These are phyloP conservation scores for Caracal caracal DNA, from an alignment of 2,113 vertebrate genomes.

Conservation along the genomic window DNA sequence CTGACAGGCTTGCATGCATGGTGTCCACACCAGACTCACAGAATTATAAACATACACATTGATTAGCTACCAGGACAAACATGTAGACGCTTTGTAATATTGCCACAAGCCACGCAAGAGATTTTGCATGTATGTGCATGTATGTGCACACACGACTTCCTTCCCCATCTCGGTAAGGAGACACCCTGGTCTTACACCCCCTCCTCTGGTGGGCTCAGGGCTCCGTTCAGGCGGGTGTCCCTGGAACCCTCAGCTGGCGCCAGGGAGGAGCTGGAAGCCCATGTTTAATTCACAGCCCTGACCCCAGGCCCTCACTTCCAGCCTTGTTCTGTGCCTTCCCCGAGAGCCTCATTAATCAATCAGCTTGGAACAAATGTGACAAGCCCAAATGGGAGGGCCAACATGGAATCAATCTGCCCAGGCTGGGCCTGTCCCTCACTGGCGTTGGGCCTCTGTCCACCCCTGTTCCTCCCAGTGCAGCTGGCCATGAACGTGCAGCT, in stretches of 20 bases:
- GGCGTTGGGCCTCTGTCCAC: neutral
- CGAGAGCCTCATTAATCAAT: conserved; percentile 92
- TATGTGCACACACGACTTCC: accelerated
- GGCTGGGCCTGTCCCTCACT: conserved; percentile 76
- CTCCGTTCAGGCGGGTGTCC: neutral
- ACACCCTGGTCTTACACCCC: neutral
- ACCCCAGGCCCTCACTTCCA: conserved; percentile 78
- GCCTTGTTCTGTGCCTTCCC: conserved; percentile 80
- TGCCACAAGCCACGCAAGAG: accelerated
- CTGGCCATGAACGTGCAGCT: neutral
- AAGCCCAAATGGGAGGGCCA: conserved; percentile 69
- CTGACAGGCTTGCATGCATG: neutral
- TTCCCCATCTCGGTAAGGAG: neutral
- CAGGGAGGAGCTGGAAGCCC: conserved; percentile 66
- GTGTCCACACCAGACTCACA: neutral
- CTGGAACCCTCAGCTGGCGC: conserved; percentile 26
- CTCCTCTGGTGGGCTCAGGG: neutral
- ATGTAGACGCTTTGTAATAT: accelerated
- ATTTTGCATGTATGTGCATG: accelerated
- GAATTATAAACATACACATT: neutral
- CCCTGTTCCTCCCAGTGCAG: neutral
- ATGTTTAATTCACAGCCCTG: conserved; percentile 91
- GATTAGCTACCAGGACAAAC: neutral
- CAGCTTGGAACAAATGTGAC: conserved; percentile 87
- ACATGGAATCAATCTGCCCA: conserved; percentile 84